Conservation (phyloP, 2,797 vertebrate genomes). For the Peromyscus melanophrys region DNA sequence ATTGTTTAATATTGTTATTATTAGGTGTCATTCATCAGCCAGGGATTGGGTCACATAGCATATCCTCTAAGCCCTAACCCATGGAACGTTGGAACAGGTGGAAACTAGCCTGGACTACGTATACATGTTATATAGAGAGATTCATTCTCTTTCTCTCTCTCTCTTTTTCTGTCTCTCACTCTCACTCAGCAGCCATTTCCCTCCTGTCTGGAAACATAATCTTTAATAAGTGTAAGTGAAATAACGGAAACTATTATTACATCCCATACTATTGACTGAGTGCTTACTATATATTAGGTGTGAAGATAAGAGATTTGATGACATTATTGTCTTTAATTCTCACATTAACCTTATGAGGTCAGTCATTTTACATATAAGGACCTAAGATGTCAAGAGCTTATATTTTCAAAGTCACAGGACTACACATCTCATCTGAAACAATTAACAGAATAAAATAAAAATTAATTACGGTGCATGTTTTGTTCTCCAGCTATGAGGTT, state of each 20-base stretch:
- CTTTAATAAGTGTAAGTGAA: constrained; percentile 31
- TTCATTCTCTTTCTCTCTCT: background rate
- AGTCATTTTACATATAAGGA: constrained; percentile 61
- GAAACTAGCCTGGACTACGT: background rate
- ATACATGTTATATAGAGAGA: background rate
- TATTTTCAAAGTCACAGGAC: constrained; percentile 60
- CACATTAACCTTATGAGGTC: constrained; percentile 16
- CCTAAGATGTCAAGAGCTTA: background rate
- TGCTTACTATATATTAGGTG: background rate
- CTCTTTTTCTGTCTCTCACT: background rate
- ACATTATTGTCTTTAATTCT: constrained; percentile 54
- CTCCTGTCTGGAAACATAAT: background rate
- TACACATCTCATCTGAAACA: background rate
- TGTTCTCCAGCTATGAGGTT: background rate
- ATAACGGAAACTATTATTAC: constrained; percentile 42
- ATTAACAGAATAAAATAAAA: constrained; percentile 42
- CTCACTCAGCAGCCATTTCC: background rate
- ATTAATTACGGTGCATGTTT: background rate
- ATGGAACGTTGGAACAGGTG: background rate
- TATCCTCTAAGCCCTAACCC: background rate
- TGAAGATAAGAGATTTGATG: constrained; percentile 6
- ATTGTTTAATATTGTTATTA: background rate
- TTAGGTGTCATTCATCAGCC: background rate
- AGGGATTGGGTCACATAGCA: too few species aligned
- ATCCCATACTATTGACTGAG: background rate